Percentiles rank a stretch among this genome's conserved stretches.
Evolutionary conservation across 2,113 vertebrate genomes (phyloP).

Genomic region (Daubentonia madagascariensis): DNA sequence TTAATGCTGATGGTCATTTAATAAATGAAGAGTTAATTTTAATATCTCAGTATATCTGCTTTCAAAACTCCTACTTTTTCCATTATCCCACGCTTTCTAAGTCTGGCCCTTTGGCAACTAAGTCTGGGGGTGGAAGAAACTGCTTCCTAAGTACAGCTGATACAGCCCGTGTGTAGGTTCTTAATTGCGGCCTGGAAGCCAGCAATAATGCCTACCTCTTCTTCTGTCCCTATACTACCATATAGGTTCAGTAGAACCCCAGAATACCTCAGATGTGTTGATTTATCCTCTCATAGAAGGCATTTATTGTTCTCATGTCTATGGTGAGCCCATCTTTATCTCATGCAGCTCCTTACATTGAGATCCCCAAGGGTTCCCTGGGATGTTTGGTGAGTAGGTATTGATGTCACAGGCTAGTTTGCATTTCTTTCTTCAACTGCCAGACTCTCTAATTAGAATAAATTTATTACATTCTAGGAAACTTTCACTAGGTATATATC

Average conservation of each 20-base stretch:
- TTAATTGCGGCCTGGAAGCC: neutral
- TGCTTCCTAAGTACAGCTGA: neutral
- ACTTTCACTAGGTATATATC: neutral
- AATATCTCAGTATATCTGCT: neutral
- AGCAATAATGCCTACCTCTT: neutral
- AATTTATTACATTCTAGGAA: neutral
- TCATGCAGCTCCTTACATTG: neutral
- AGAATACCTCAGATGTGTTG: neutral
- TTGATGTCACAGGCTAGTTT: neutral
- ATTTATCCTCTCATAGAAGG: neutral
- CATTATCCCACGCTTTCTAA: neutral
- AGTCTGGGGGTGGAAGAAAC: neutral
- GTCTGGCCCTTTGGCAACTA: neutral
- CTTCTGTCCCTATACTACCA: neutral
- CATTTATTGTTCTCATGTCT: neutral
- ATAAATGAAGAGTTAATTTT: neutral
- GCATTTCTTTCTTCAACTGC: neutral
- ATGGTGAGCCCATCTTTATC: neutral
- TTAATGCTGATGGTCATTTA: neutral
- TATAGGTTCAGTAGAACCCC: neutral
- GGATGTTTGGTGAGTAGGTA: neutral
- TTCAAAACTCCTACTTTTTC: neutral
- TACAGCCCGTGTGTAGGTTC: neutral
- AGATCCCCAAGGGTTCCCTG: neutral
- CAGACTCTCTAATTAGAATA: neutral